Percentiles rank a stretch among this genome's conserved stretches.
These are phyloP conservation scores for Aphelocoma coerulescens DNA, from an alignment of 2,113 vertebrate genomes.

Conservation along the genomic window DNA sequence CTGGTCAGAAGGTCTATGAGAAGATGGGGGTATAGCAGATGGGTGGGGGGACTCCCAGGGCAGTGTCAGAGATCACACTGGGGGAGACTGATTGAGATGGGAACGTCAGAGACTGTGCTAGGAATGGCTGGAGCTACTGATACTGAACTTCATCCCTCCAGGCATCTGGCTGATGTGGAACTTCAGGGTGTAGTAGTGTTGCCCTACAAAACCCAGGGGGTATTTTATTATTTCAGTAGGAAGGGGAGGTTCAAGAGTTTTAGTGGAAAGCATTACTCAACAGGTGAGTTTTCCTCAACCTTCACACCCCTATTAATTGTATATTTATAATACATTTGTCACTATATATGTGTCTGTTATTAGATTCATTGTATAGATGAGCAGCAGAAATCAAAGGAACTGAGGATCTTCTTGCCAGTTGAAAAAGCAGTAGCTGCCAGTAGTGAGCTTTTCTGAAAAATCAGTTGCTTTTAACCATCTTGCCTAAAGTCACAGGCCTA, in stretches of 20 bases:
- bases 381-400: background rate
- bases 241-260: background rate
- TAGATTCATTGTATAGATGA: background rate
- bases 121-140: background rate
- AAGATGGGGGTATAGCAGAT: background rate
- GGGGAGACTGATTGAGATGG: background rate
- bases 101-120: background rate
- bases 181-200: background rate
- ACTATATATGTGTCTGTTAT: background rate
- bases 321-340: background rate
- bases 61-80: background rate
- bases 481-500: background rate
- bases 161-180: background rate
- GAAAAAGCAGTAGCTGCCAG: background rate
- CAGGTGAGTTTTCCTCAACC: background rate
- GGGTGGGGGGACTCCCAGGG: background rate
- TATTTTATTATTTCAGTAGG: background rate
- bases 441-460: background rate
- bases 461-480: background rate
- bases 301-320: background rate
- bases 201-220: background rate
- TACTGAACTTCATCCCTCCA: background rate
- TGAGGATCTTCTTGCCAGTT: background rate
- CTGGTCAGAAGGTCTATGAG: background rate
- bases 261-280: background rate